A percentile compares a stretch with the other conserved stretches of the same genome.
Evolutionary conservation across 2,113 vertebrate species (phyloP).

Genomic region (Gobio gobio): DNA sequence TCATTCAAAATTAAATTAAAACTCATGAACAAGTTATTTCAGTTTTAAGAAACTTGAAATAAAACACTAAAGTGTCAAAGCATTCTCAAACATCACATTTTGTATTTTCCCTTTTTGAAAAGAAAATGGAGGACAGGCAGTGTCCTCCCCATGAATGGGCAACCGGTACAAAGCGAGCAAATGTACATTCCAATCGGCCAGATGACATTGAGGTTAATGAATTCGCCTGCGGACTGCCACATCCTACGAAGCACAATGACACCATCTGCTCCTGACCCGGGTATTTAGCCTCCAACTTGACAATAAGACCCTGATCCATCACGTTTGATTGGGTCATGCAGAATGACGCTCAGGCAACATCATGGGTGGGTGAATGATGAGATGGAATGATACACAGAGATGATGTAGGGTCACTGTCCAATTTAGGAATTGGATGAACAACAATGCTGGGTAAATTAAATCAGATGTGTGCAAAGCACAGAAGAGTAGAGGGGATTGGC

Average conservation of each 20-base stretch:
- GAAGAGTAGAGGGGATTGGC: constrained; percentile 36
- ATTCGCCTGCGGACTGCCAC: constrained; percentile 67
- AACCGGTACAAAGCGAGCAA: constrained; percentile 47
- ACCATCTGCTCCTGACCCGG: constrained; percentile 68
- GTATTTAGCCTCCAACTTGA: constrained; percentile 65
- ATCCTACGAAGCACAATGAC: constrained; percentile 58
- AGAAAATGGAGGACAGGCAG: background rate
- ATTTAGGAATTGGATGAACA: constrained; percentile 30
- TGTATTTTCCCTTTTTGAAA: background rate
- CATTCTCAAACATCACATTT: background rate
- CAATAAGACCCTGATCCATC: constrained; percentile 29
- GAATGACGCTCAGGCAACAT: background rate
- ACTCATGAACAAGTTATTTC: too few species aligned
- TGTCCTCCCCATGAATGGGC: constrained; percentile 13
- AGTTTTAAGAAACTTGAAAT: background rate
- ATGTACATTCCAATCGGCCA: constrained; percentile 47
- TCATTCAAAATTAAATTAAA: background rate
- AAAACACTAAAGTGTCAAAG: background rate
- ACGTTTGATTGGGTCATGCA: constrained; percentile 29
- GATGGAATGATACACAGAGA: constrained; percentile 18
- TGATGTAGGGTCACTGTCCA: constrained; percentile 3
- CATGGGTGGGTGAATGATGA: constrained; percentile 12
- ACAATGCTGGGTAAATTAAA: constrained; percentile 57
- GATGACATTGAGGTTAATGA: constrained; percentile 70
- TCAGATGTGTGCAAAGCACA: constrained; percentile 1